A percentile compares a stretch with the other conserved stretches of the same genome.
Conservation (phyloP, 1,140 invertebrate genomes). For the Sitophilus oryzae region DNA sequence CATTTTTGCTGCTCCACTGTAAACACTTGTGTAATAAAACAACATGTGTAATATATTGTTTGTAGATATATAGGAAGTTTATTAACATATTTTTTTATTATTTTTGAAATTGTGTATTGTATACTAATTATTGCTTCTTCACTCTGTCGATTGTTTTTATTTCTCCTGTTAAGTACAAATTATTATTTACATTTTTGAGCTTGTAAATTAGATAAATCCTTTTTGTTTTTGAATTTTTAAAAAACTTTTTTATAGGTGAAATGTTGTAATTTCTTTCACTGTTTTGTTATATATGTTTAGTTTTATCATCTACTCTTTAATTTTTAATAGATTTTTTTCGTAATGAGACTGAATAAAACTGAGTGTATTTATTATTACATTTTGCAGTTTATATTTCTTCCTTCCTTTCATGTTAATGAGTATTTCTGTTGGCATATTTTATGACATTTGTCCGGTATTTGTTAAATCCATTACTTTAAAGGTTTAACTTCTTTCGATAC, state of each 20-base stretch:
- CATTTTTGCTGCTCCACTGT: neutral
- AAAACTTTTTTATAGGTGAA: slow-evolving; percentile 10
- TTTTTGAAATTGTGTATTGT: slow-evolving; percentile 13
- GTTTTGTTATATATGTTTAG: slow-evolving; percentile 22
- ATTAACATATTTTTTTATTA: slow-evolving; percentile 1
- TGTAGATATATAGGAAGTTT: slow-evolving; percentile 15
- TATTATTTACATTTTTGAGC: slow-evolving; percentile 16
- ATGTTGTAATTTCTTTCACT: slow-evolving; percentile 7
- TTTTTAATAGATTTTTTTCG: slow-evolving; percentile 15
- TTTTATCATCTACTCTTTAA: slow-evolving; percentile 15
- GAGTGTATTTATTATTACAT: slow-evolving; percentile 12
- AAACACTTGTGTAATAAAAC: neutral
- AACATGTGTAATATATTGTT: slow-evolving; percentile 14
- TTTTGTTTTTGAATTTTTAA: slow-evolving; percentile 2
- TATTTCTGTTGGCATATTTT: slow-evolving; percentile 1
- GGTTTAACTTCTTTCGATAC: slow-evolving; percentile 21
- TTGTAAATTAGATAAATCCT: slow-evolving; percentile 11
- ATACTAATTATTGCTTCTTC: slow-evolving; percentile 11
- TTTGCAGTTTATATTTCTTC: slow-evolving; percentile 9
- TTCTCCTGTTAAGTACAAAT: slow-evolving; percentile 27
- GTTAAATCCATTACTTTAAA: slow-evolving; percentile 21
- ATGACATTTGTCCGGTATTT: slow-evolving; percentile 17
- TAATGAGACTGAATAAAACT: slow-evolving; percentile 25
- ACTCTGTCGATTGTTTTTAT: slow-evolving; percentile 13
- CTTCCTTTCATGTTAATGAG: neutral